Evolutionary conservation across 2,888 invertebrate genomes (phyloP).

Genomic region (Heliconius sara): DNA sequence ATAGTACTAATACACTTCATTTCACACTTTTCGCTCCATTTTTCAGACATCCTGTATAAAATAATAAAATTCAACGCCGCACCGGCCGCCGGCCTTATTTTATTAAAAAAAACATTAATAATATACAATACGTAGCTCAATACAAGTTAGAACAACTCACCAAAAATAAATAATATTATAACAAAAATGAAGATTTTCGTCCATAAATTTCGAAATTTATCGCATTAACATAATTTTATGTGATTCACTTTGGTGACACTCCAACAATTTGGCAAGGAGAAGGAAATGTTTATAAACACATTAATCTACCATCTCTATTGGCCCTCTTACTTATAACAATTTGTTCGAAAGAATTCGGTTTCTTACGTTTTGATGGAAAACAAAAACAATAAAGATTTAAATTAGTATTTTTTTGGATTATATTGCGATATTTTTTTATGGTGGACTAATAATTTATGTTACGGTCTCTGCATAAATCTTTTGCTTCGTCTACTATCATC

Average conservation of each 20-base stretch:
- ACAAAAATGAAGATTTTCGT: constrained; percentile 29
- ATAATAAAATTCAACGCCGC: not conserved
- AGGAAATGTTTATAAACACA: constrained; percentile 35
- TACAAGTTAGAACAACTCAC: constrained; percentile 9
- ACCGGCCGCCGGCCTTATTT: not conserved
- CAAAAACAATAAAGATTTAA: not conserved
- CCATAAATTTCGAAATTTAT: constrained; percentile 39
- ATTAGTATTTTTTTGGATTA: not conserved
- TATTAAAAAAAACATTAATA: not conserved
- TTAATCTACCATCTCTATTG: constrained; percentile 16
- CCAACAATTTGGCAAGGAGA: constrained; percentile 37
- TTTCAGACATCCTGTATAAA: too few species aligned
- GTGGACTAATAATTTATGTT: too few species aligned
- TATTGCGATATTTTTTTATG: not conserved
- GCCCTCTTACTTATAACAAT: not conserved
- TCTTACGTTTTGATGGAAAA: not conserved
- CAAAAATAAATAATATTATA: too few species aligned
- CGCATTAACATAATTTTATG: constrained; percentile 42
- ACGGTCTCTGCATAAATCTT: too few species aligned
- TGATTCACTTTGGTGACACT: constrained; percentile 33
- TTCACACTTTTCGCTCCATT: too few species aligned
- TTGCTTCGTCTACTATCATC: too few species aligned
- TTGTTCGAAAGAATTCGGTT: not conserved
- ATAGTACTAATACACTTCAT: too few species aligned
- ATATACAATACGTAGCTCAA: not conserved